Conservation (phyloP, 2,113 vertebrate genomes). For the Pelodiscus sinensis region DNA sequence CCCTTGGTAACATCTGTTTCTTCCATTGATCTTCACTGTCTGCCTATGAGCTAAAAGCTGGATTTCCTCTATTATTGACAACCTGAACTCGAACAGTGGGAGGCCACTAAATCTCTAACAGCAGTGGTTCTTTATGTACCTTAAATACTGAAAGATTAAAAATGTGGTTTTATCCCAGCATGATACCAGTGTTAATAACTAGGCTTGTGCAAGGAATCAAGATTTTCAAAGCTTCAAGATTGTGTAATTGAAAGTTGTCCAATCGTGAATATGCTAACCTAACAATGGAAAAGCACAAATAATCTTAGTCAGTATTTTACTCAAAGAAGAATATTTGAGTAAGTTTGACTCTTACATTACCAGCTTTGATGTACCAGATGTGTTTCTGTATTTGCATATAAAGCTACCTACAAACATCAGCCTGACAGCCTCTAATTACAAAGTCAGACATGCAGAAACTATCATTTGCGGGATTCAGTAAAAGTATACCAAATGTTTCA, state of each 20-base stretch:
- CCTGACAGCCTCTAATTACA: conserved; percentile 50
- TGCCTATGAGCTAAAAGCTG: conserved; percentile 6
- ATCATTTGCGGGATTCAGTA: background rate
- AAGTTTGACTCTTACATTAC: conserved; percentile 11
- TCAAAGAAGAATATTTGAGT: conserved; percentile 36
- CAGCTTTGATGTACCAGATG: conserved; percentile 2
- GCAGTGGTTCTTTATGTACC: conserved; percentile 52
- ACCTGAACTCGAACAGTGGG: conserved; percentile 52
- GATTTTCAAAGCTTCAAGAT: conserved; percentile 68
- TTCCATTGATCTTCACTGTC: conserved; percentile 13
- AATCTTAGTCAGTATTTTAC: conserved; percentile 53
- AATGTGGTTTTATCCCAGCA: conserved; percentile 73
- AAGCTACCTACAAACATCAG: conserved; percentile 43
- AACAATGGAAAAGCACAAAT: conserved; percentile 56
- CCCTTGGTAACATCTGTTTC: background rate
- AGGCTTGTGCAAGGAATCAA: conserved; percentile 53
- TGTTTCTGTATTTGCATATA: conserved; percentile 46
- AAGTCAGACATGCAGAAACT: conserved; percentile 64
- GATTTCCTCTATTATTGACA: conserved; percentile 50
- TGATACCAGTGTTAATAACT: conserved; percentile 72
- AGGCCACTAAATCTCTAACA: conserved; percentile 55
- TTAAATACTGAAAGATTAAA: conserved; percentile 74
- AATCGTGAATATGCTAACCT: conserved; percentile 31
- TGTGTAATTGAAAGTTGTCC: conserved; percentile 76
- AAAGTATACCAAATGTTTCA: conserved; percentile 53